phyloP scores from a whole-genome alignment of 37 sponge, comb jelly and placozoan genomes.

The Beroe forskalii region DNA sequence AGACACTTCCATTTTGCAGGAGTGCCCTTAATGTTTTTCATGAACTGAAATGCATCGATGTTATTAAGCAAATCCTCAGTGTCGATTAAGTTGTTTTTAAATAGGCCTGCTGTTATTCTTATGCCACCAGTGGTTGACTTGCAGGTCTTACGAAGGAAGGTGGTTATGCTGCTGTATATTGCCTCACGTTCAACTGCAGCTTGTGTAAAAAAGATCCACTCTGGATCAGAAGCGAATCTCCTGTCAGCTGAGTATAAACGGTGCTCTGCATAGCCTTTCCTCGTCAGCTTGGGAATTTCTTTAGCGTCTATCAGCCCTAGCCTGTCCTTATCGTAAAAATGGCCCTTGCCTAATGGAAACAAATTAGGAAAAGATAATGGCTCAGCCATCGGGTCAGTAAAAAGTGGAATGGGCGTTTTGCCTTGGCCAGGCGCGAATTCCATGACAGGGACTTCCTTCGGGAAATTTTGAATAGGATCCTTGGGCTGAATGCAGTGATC shows the following conservation, averaged over 20 bases:
- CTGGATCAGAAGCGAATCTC: conserved; percentile 12
- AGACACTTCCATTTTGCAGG: conserved; percentile 30
- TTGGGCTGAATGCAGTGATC: conserved; percentile 5
- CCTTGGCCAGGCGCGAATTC: conserved; percentile 51
- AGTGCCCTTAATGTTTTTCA: conserved; percentile 43
- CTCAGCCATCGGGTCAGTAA: not conserved
- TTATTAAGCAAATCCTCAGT: not conserved
- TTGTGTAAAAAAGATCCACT: conserved; percentile 9
- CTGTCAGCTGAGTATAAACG: not conserved
- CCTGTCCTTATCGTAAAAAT: conserved; percentile 9
- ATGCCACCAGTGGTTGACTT: not conserved
- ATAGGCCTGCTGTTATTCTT: not conserved
- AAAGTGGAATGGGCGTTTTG: not conserved
- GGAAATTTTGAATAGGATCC: not conserved
- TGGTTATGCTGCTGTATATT: not conserved
- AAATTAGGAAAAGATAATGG: conserved; percentile 24
- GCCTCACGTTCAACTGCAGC: not conserved
- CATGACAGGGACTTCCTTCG: not conserved
- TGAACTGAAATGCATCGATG: conserved; percentile 19
- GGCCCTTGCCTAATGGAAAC: conserved; percentile 47
- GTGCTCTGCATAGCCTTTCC: conserved; percentile 10
- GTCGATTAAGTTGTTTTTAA: not conserved
- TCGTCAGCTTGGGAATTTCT: not conserved
- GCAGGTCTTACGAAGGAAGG: not conserved
- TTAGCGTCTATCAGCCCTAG: not conserved